Evolutionary conservation across 1,140 invertebrate genomes (phyloP).

Genomic region (Drosophila lowei): DNA sequence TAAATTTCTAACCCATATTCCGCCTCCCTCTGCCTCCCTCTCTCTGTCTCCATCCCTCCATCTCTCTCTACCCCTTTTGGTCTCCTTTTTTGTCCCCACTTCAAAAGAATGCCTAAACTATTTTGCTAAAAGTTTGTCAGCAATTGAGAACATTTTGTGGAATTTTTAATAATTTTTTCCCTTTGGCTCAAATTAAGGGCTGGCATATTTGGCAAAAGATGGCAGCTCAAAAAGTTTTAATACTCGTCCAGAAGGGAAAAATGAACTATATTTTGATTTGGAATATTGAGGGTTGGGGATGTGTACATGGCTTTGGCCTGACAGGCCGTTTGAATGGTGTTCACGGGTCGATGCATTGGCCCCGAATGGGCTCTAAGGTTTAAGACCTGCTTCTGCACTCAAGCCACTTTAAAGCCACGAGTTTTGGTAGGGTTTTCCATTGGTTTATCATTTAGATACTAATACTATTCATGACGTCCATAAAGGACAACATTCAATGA

Average conservation of each 20-base stretch:
- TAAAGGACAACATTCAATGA: not conserved
- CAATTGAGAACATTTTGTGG: slow-evolving; percentile 1
- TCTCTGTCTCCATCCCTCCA: not conserved
- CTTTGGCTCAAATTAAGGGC: not conserved
- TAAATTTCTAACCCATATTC: slow-evolving; percentile 29
- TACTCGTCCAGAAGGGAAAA: too few species aligned
- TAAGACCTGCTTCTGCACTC: too few species aligned
- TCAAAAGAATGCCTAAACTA: slow-evolving; percentile 23
- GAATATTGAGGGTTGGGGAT: too few species aligned
- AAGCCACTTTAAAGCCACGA: too few species aligned
- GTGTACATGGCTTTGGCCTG: too few species aligned
- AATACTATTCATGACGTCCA: too few species aligned
- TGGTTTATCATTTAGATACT: too few species aligned
- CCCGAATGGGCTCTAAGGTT: too few species aligned
- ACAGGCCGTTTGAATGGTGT: too few species aligned
- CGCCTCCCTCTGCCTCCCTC: too few species aligned
- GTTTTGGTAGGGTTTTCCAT: too few species aligned
- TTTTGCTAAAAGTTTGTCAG: slow-evolving; percentile 24
- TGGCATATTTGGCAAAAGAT: slow-evolving; percentile 3
- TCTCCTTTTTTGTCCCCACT: not conserved
- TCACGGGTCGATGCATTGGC: too few species aligned
- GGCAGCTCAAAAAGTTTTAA: slow-evolving; percentile 10
- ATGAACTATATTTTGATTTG: not conserved
- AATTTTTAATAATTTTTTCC: slow-evolving; percentile 1
- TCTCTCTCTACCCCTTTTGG: not conserved